phyloP scores from a whole-genome alignment of 2,113 vertebrate species.

The Lepidothrix coronata region DNA sequence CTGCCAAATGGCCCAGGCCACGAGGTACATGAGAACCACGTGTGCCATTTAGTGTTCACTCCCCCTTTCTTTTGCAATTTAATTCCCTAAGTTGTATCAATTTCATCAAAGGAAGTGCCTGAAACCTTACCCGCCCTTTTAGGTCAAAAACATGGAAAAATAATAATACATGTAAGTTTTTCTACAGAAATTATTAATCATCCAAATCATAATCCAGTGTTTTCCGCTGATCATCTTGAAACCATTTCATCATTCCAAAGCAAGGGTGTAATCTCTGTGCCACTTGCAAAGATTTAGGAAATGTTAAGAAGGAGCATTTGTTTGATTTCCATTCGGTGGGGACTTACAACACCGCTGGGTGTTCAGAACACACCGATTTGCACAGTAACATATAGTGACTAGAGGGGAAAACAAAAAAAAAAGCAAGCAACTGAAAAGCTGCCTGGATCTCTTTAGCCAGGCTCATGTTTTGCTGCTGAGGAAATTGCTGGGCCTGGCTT shows the following conservation, averaged over 20 bases:
- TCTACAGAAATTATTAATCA: neutral
- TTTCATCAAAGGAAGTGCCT: neutral
- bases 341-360: accelerated
- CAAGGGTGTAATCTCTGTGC: neutral
- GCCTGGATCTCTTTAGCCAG: neutral
- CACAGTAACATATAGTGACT: neutral
- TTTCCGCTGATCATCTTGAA: conserved; percentile 8
- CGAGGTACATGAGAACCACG: neutral
- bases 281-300: neutral
- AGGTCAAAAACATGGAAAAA: neutral
- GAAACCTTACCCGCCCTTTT: neutral
- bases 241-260: neutral
- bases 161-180: neutral
- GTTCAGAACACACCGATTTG: neutral
- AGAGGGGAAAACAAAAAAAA: neutral
- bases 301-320: neutral
- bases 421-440: neutral
- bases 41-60: neutral
- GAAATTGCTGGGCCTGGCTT: conserved; percentile 17
- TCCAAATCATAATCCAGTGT: neutral
- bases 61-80: neutral
- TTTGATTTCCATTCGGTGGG: neutral
- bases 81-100: neutral
- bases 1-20: neutral
- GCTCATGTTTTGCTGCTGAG: conserved; percentile 10